Percentiles rank a stretch among this genome's conserved stretches.
These are phyloP conservation scores for Xestobium rufovillosum DNA, from an alignment of 2,888 invertebrate genomes.

Conservation along the genomic window DNA sequence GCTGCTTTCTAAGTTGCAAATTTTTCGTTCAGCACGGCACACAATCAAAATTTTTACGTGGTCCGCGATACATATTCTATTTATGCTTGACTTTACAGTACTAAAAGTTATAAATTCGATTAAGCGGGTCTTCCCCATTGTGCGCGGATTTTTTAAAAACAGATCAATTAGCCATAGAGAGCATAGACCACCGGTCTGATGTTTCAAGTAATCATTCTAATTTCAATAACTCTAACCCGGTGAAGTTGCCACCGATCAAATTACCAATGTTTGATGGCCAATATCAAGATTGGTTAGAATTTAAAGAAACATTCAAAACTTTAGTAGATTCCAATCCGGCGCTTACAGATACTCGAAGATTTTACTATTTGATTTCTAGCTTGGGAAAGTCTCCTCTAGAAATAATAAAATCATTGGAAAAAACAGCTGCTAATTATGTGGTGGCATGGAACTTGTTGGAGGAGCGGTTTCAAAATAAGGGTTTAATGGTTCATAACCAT, in stretches of 20 bases:
- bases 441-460: slow-evolving; percentile 8
- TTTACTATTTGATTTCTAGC: slow-evolving; percentile 10
- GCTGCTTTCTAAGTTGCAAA: no score
- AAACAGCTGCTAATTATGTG: slow-evolving; percentile 8
- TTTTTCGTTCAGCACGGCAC: no score
- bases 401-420: slow-evolving; percentile 10
- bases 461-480: slow-evolving; percentile 11
- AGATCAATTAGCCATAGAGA: no score
- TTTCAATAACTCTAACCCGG: slow-evolving; percentile 2
- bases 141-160: no score
- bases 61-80: no score
- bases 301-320: slow-evolving; percentile 12
- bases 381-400: no score
- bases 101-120: no score
- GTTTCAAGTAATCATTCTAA: no score
- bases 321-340: slow-evolving; percentile 6
- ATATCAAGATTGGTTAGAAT: slow-evolving; percentile 14
- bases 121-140: no score
- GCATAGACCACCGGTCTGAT: no score
- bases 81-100: no score
- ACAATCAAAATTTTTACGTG: no score
- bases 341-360: slow-evolving; percentile 9
- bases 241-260: slow-evolving; percentile 14
- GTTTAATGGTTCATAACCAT: slow-evolving; percentile 12
- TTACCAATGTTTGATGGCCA: slow-evolving; percentile 12